These are phyloP conservation scores for Escarpia spicata DNA, from an alignment of 2,888 invertebrate genomes.

Conservation along the genomic window DNA sequence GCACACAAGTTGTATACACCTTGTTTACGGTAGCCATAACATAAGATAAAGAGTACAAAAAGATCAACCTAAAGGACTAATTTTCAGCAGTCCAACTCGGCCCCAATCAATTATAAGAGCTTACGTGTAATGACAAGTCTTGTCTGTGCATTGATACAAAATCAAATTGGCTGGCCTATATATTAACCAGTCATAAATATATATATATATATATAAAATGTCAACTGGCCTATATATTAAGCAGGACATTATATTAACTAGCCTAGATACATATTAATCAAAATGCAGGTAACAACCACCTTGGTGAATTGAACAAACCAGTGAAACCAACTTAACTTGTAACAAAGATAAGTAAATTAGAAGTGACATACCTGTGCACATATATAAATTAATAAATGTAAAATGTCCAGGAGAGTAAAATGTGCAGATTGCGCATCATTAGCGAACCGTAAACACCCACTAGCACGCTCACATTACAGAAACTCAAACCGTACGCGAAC, in stretches of 20 bases:
- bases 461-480: too few species aligned
- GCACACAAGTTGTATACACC: background rate
- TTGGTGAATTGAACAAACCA: too few species aligned
- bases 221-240: background rate
- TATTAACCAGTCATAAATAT: background rate
- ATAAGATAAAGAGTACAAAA: background rate
- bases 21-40: background rate
- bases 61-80: background rate
- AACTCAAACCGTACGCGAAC: too few species aligned
- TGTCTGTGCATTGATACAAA: background rate
- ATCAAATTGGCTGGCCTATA: background rate
- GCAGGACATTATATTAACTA: background rate
- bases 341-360: too few species aligned
- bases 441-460: too few species aligned
- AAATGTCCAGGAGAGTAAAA: too few species aligned
- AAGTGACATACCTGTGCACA: too few species aligned
- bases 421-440: too few species aligned
- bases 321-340: too few species aligned
- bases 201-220: background rate
- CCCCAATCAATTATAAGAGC: background rate
- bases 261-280: background rate
- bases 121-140: background rate
- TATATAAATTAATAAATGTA: too few species aligned
- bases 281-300: too few species aligned
- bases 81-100: background rate